phyloP scores from a whole-genome alignment of 2,113 vertebrate genomes.

The Delphinapterus leucas region DNA sequence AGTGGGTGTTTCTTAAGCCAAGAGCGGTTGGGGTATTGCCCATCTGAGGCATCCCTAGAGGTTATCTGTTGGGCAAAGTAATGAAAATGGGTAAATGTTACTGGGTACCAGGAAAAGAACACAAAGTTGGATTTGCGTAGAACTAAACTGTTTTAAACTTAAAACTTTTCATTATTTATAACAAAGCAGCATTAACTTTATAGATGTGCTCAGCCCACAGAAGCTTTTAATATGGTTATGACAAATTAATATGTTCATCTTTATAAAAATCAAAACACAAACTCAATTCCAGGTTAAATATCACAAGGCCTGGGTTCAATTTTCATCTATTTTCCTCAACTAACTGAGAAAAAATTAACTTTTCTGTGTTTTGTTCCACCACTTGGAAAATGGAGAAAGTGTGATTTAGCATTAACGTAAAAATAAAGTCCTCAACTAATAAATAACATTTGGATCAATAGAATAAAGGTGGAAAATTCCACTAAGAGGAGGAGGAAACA shows the following conservation, averaged over 20 bases:
- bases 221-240: slow-evolving; percentile 3
- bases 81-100: slow-evolving; percentile 67
- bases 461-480: slow-evolving; percentile 13
- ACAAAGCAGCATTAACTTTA: slow-evolving; percentile 12
- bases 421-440: background rate
- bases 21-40: slow-evolving; percentile 75
- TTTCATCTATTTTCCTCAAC: slow-evolving; percentile 35
- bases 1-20: slow-evolving; percentile 69
- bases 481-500: background rate
- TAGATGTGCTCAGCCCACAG: background rate
- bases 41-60: slow-evolving; percentile 76
- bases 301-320: background rate
- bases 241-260: slow-evolving; percentile 12
- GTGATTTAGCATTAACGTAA: background rate
- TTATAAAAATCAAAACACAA: slow-evolving; percentile 54
- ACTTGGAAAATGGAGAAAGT: background rate
- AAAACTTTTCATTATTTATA: slow-evolving; percentile 53
- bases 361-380: background rate
- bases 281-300: slow-evolving; percentile 38
- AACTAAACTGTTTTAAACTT: slow-evolving; percentile 30
- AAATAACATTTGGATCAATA: slow-evolving; percentile 29
- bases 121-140: slow-evolving; percentile 51
- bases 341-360: slow-evolving; percentile 17
- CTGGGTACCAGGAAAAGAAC: slow-evolving; percentile 68
- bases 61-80: slow-evolving; percentile 71